Percentiles rank a stretch among this genome's conserved stretches.
Conservation (phyloP, 2,888 invertebrate species). For the Mongoloraphidia duomilia region DNA sequence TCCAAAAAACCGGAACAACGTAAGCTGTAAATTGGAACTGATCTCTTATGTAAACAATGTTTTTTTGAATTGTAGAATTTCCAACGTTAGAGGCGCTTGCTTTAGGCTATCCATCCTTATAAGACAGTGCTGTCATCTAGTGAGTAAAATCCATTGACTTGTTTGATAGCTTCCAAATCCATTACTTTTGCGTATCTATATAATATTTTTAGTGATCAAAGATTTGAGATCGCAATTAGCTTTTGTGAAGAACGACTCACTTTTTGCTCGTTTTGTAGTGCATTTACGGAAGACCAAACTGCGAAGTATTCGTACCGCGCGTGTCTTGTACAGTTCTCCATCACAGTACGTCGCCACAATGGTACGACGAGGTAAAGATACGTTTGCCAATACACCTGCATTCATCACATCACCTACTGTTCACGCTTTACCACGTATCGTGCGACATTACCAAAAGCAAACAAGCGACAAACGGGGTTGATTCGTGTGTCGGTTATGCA, state of each 20-base stretch:
- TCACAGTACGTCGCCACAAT: conserved; percentile 77
- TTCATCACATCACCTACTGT: conserved; percentile 78
- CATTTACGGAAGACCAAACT: conserved; percentile 59
- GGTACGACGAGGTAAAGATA: conserved; percentile 90
- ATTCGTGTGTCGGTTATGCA: conserved; percentile 82
- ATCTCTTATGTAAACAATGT: too few species aligned
- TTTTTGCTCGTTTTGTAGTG: conserved; percentile 33
- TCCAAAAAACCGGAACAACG: too few species aligned
- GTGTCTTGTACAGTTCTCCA: conserved; percentile 71
- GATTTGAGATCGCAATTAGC: background rate
- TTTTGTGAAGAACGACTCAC: background rate
- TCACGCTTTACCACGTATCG: conserved; percentile 91
- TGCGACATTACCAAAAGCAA: conserved; percentile 65
- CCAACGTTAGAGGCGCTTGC: too few species aligned
- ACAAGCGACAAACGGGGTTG: conserved; percentile 59
- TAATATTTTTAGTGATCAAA: background rate
- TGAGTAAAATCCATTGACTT: background rate
- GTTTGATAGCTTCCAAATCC: too few species aligned
- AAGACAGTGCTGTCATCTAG: too few species aligned
- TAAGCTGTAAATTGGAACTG: too few species aligned
- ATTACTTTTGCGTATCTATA: background rate
- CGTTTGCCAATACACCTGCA: conserved; percentile 75
- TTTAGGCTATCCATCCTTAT: too few species aligned
- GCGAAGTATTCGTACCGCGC: conserved; percentile 46
- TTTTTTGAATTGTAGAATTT: too few species aligned